Base-by-base conservation (phyloP, 2,888 invertebrate species). In the Gisinianus flammeolus region DNA sequence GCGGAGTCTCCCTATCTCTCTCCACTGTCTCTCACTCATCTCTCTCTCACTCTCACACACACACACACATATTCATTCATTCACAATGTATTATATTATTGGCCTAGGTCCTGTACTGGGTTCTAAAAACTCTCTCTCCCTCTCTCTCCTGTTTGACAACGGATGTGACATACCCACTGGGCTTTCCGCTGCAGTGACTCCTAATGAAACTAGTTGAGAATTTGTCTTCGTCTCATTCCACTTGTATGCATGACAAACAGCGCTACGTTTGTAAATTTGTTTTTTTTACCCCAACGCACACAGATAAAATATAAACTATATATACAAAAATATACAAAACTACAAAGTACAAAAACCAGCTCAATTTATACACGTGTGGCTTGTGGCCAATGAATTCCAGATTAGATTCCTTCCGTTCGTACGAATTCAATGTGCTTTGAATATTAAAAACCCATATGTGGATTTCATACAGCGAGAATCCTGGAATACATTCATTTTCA, bases 121-220 rank as follows among this genome's bases (percentile, higher is more conserved):
- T 62, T 3, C 12, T 10, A 62, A 62, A 62, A 62, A 26, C 22
- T 35, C 44, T 69, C 16, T 69, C 44, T n/a, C n/a, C n/a, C n/a
- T n/a, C n/a, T n/a, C n/a, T n/a, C n/a, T n/a, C n/a, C n/a, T n/a
- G n/a, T n/a, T n/a, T 72, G 72, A 62, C 72, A 33, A 33, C 72
- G 72, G 72, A 58, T 72, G 72, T 33, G 62, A 72, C 58, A 58
- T 72, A 76, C 76, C 76, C 75, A 66, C 28, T 68, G 76, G 76
- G 76, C 66, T 76, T 76, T 67, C 35, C 76, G 76, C 56, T 76
- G 68, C 66, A 76, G 35, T 76, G 76, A 76, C 52, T 68, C 44
- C 76, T 68, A 76, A 76, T 76, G 76, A 76, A 67, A 76, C 66
- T 70, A 70, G 70, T 72, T 72, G 28, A 62, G 58, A 72, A 72